Evolutionary conservation across 2,888 invertebrate genomes (phyloP).

Genomic region (Cantharis lateralis): DNA sequence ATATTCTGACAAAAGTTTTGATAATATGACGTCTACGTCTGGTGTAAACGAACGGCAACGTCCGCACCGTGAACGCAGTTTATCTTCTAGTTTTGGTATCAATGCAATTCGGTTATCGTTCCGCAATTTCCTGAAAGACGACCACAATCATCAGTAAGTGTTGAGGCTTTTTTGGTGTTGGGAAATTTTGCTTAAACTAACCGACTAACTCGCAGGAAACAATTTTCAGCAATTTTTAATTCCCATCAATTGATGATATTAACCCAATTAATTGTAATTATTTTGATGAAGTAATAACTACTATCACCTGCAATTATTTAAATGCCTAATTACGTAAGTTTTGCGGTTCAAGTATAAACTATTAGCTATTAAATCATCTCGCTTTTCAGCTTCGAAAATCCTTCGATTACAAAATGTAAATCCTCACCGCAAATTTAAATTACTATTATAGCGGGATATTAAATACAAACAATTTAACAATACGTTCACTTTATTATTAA

Average conservation of each 20-base stretch:
- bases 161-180: background rate
- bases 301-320: background rate
- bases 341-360: background rate
- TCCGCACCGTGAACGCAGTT: conserved; percentile 46
- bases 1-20: background rate
- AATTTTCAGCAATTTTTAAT: background rate
- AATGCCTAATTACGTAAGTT: background rate
- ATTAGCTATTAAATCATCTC: background rate
- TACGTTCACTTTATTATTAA: background rate
- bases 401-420: background rate
- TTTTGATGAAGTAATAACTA: background rate
- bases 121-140: conserved; percentile 52
- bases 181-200: background rate
- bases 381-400: background rate
- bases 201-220: background rate
- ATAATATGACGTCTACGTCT: conserved; percentile 50
- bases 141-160: conserved; percentile 51
- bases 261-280: conserved; percentile 1
- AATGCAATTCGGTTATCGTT: conserved; percentile 48
- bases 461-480: background rate
- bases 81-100: conserved; percentile 42
- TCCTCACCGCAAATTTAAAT: background rate
- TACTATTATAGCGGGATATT: background rate
- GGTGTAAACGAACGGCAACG: conserved; percentile 45
- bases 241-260: background rate